Evolutionary conservation across 2,888 invertebrate genomes (phyloP), one percentile per base, ranked within the genome.

Genomic region (Drosophila parthenogenetica): DNA sequence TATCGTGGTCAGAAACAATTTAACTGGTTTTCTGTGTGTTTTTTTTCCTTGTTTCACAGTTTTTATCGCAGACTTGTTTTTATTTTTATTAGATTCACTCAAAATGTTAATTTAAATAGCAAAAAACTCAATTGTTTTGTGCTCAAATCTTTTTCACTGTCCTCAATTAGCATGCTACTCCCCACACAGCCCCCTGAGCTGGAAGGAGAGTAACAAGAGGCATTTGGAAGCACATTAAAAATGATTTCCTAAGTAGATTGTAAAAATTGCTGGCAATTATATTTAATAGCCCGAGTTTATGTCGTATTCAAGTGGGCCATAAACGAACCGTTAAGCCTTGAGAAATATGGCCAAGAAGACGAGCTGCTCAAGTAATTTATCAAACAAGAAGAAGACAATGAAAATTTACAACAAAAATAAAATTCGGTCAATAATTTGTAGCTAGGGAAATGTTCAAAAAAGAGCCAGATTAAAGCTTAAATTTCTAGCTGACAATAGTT

Each of bases 191-290:
- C 29, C 29, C 29, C 29, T 29, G 29, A n/a, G 45, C 43, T 46
- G 48, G 50, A 22, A 13, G 42, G 22, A 8, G 45, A 2, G 32
- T 11, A 11, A 11, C 11, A 25, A 14, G 32, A n/a, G 45, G 40
- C 70, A 57, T 73, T 73, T 69, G 67, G 54, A 73, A 63, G 79
- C 61, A 60, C 87, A 87, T 84, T 84, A 73, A 81, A 84, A 81
- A 87, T 84, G 87, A 84, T 84, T 84, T 79, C 65, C 82, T 73
- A 84, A 87, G 87, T 84, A 87, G 82, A 84, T 87, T 79, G 82
- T 73, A 75, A 87, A 84, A 87, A 84, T 87, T 69, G 82, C 82
- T 73, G 67, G 69, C 87, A 87, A 84, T 84, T 84, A 84, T 79
- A 84, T 84, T 84, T 87, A 84, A 84, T 84, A 70, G 83, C 77